Evolutionary conservation across 2,113 vertebrate genomes (phyloP).

Genomic region (Nibea coibor): DNA sequence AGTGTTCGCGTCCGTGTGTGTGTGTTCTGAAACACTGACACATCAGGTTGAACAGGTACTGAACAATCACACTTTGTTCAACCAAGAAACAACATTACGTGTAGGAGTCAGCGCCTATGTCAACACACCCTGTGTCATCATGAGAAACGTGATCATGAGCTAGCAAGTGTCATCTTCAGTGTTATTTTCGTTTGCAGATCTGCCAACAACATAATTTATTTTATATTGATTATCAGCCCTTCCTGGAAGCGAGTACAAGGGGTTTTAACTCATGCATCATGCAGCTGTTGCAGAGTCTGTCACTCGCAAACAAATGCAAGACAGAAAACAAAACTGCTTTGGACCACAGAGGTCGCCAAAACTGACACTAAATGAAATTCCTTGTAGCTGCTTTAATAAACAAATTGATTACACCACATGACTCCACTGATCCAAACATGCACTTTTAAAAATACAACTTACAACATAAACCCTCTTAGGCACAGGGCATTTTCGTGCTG

Average conservation of each 20-base stretch:
- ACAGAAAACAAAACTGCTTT: no score
- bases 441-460: not conserved
- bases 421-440: no score
- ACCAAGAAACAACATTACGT: not conserved
- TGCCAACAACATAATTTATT: not conserved
- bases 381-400: no score
- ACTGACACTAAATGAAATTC: no score
- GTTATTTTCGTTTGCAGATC: constrained; percentile 17
- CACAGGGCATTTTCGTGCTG: not conserved
- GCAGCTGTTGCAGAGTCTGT: no score
- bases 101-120: not conserved
- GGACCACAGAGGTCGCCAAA: no score
- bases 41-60: constrained; percentile 59
- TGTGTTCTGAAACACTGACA: constrained; percentile 1
- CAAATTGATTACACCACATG: no score
- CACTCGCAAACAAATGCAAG: no score
- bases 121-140: constrained; percentile 5
- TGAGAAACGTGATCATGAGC: not conserved
- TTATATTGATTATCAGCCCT: not conserved
- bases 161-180: not conserved
- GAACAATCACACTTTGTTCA: constrained; percentile 43
- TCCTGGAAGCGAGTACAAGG: no score
- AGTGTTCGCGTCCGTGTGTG: not conserved
- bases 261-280: no score
- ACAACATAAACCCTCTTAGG: not conserved